These are phyloP conservation scores for Thalassoma bifasciatum DNA, from an alignment of 2,113 vertebrate species.

Conservation along the genomic window DNA sequence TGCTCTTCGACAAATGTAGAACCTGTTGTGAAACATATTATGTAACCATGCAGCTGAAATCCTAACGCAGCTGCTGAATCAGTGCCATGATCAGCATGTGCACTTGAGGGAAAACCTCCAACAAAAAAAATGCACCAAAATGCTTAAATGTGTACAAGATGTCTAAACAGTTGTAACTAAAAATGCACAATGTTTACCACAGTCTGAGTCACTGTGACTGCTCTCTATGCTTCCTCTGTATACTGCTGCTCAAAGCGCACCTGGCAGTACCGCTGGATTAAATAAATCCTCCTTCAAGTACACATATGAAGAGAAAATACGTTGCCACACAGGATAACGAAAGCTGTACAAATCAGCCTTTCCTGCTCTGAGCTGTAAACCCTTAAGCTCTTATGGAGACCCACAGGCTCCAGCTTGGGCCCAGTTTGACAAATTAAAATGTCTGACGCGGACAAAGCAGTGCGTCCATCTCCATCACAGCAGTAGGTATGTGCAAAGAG, in stretches of 20 bases:
- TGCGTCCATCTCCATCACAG: background rate
- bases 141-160: background rate
- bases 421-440: conserved; percentile 23
- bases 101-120: background rate
- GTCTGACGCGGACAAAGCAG: conserved; percentile 17
- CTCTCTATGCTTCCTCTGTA: background rate
- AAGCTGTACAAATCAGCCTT: conserved; percentile 28
- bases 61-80: conserved; percentile 4
- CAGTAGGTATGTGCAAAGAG: background rate
- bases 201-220: background rate
- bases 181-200: conserved; percentile 4
- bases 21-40: conserved; percentile 24
- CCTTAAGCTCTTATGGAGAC: conserved; percentile 25
- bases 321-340: conserved; percentile 11
- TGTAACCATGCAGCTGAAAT: conserved; percentile 29
- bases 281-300: conserved; percentile 49
- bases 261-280: conserved; percentile 45
- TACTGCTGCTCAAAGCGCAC: conserved; percentile 8
- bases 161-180: conserved; percentile 7
- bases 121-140: background rate
- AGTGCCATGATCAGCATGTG: background rate
- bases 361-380: conserved; percentile 12
- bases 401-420: conserved; percentile 1
- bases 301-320: conserved; percentile 48
- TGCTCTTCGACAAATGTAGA: conserved; percentile 23